These are phyloP conservation scores for Chrysopilus asiliformis DNA, from an alignment of 2,888 invertebrate genomes.

Conservation along the genomic window DNA sequence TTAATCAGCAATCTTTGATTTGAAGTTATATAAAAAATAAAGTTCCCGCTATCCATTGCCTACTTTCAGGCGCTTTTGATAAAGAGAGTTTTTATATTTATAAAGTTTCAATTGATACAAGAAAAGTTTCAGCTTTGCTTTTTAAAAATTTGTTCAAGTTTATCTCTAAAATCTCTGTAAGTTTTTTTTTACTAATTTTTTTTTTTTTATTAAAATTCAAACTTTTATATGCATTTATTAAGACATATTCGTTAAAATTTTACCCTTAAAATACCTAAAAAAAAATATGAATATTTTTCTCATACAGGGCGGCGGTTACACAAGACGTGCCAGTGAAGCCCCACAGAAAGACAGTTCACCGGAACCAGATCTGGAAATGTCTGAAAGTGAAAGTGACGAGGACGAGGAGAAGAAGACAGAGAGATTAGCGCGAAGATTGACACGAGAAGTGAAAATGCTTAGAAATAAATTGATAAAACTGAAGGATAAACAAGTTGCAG, in stretches of 20 bases:
- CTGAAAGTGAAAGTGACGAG: slow-evolving; percentile 51
- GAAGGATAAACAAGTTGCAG: slow-evolving; percentile 53
- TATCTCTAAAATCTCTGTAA: too few species aligned
- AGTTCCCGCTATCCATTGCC: too few species aligned
- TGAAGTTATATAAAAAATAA: too few species aligned
- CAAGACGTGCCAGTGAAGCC: slow-evolving; percentile 32
- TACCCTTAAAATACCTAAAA: background rate
- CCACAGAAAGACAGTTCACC: slow-evolving; percentile 42
- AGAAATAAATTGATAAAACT: slow-evolving; percentile 39
- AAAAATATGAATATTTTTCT: too few species aligned
- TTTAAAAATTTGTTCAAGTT: too few species aligned
- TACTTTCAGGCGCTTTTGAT: too few species aligned
- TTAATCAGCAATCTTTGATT: too few species aligned
- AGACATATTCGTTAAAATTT: background rate
- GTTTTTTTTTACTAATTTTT: too few species aligned
- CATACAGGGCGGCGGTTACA: slow-evolving; percentile 2
- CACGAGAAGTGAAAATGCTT: slow-evolving; percentile 32
- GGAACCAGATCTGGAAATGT: slow-evolving; percentile 45
- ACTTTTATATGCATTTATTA: background rate
- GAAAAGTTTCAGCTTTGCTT: too few species aligned
- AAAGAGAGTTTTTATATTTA: too few species aligned
- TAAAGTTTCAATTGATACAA: too few species aligned
- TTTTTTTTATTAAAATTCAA: too few species aligned
- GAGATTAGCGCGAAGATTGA: slow-evolving; percentile 55
- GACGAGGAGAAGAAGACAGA: slow-evolving; percentile 48